phyloP scores from a whole-genome alignment of 2,113 vertebrate species.

The Rhegmatorhina hoffmannsi region DNA sequence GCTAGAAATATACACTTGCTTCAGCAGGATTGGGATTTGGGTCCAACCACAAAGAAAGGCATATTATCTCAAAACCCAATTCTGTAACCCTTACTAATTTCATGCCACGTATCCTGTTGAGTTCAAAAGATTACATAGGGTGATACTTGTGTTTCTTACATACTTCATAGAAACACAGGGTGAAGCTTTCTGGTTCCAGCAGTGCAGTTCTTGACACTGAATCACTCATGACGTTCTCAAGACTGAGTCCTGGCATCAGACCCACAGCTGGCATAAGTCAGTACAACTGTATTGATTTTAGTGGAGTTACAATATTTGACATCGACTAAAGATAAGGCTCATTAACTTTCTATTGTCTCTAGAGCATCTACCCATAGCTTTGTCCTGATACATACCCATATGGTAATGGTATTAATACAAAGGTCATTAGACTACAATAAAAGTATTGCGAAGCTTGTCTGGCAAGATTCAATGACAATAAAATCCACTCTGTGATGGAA shows the following conservation, averaged over 20 bases:
- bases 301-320: neutral
- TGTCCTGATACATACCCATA: neutral
- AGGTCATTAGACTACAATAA: neutral
- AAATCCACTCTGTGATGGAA: neutral
- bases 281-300: neutral
- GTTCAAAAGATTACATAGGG: neutral
- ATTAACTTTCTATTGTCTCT: slow-evolving; percentile 11
- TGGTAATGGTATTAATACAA: neutral
- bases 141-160: neutral
- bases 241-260: neutral
- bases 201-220: neutral
- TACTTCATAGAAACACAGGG: neutral
- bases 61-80: neutral
- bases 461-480: neutral
- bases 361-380: neutral
- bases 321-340: neutral
- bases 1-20: neutral
- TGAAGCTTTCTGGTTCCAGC: neutral
- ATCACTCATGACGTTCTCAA: neutral
- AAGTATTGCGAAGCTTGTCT: neutral
- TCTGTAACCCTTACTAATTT: neutral
- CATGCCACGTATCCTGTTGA: neutral
- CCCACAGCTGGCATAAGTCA: neutral
- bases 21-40: neutral
- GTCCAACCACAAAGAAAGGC: neutral